These are phyloP conservation scores for Poecilia gillii DNA, from an alignment of 2,797 vertebrate species.

Conservation along the genomic window DNA sequence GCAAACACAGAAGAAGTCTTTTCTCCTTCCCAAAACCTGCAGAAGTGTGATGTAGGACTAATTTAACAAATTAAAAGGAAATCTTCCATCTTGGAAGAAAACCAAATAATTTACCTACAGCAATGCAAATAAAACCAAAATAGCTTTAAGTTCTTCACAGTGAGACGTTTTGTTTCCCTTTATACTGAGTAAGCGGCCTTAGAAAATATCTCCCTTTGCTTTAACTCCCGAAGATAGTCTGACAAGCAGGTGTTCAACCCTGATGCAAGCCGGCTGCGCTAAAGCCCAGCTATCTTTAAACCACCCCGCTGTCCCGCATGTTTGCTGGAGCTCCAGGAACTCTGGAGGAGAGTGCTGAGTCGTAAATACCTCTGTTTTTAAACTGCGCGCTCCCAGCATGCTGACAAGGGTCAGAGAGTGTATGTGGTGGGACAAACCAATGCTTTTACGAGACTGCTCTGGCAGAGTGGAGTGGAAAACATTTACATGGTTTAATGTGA, in stretches of 20 bases:
- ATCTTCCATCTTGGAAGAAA: background rate
- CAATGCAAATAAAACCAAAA: background rate
- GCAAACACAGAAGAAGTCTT: background rate
- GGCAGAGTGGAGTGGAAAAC: constrained; percentile 54
- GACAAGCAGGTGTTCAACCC: constrained; percentile 47
- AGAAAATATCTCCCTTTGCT: constrained; percentile 13
- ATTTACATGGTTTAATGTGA: constrained; percentile 49
- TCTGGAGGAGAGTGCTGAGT: constrained; percentile 70
- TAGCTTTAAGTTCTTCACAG: background rate
- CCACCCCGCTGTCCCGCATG: constrained; percentile 51
- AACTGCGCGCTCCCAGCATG: constrained; percentile 62
- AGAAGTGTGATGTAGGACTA: background rate
- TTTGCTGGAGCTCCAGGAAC: constrained; percentile 70
- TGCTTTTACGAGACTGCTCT: constrained; percentile 30
- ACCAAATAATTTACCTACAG: background rate
- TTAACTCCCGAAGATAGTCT: constrained; percentile 17
- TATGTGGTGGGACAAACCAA: constrained; percentile 34
- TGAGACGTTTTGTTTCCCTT: background rate
- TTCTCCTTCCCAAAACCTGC: no score
- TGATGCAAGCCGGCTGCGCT: constrained; percentile 50
- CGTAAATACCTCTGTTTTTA: constrained; percentile 81
- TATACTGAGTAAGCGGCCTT: background rate
- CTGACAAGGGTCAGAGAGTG: constrained; percentile 44
- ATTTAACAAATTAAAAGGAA: background rate
- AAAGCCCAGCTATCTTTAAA: constrained; percentile 75